Percentiles rank a stretch among this genome's conserved stretches.
These are phyloP conservation scores for Podiceps cristatus DNA, from an alignment of 2,113 vertebrate species.

Conservation along the genomic window DNA sequence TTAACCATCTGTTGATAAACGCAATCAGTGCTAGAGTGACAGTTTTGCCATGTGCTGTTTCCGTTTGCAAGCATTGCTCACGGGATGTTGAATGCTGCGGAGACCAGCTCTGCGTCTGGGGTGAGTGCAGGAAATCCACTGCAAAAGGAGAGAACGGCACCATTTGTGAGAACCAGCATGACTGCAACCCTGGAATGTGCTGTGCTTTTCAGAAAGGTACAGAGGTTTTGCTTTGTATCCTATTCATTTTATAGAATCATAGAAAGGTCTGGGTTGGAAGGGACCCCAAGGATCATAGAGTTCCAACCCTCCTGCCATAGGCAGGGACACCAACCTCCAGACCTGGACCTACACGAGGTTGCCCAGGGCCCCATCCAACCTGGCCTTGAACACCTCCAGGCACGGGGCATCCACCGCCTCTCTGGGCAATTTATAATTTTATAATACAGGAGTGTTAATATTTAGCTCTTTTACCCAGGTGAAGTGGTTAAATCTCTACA, in stretches of 20 bases:
- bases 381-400: no score
- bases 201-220: constrained; percentile 91
- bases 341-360: no score
- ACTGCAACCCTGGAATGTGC: constrained; percentile 87
- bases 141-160: constrained; percentile 87
- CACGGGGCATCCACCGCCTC: no score
- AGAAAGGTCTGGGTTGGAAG: no score
- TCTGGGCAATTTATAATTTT: no score
- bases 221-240: not conserved
- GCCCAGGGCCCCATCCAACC: no score
- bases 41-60: not conserved
- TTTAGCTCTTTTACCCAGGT: not conserved
- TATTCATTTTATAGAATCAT: not conserved
- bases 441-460: not conserved
- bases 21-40: not conserved
- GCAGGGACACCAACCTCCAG: no score
- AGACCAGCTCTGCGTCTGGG: constrained; percentile 90
- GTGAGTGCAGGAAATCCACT: constrained; percentile 80
- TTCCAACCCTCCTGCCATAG: no score
- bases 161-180: constrained; percentile 87
- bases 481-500: not conserved
- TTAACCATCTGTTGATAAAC: rapidly evolving
- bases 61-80: constrained; percentile 78
- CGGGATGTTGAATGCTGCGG: constrained; percentile 89
- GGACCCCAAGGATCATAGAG: no score